A percentile compares a stretch with the other conserved stretches of the same genome.
Evolutionary conservation across 2,113 vertebrate species (phyloP).

Genomic region (Pluvialis apricaria): DNA sequence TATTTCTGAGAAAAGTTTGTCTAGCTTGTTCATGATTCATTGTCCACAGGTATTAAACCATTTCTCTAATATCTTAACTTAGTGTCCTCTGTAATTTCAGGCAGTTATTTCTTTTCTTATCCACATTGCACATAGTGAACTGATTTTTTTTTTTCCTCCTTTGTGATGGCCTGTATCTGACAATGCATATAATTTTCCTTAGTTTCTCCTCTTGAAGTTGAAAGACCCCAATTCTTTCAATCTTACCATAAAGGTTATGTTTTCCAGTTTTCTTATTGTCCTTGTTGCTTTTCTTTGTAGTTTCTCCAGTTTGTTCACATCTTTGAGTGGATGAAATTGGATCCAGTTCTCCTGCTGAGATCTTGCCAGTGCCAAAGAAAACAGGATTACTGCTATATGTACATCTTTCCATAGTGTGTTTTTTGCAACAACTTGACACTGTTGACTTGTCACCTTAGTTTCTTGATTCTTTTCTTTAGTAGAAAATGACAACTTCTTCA

Average conservation of each 20-base stretch:
- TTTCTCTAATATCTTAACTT: not conserved
- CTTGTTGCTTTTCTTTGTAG: not conserved
- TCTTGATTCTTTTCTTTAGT: not conserved
- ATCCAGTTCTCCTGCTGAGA: conserved; percentile 6
- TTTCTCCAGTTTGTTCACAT: not conserved
- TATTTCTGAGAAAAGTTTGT: not conserved
- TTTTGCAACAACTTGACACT: not conserved
- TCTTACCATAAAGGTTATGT: not conserved
- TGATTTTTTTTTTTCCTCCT: not conserved
- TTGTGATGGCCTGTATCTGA: not conserved
- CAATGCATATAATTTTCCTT: not conserved
- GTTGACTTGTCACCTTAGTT: not conserved
- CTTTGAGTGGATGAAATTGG: not conserved
- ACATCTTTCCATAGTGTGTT: not conserved
- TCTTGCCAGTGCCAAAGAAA: not conserved
- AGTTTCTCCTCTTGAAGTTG: not conserved
- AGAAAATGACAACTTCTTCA: not conserved
- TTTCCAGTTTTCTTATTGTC: not conserved
- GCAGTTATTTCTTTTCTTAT: not conserved
- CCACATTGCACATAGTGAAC: not conserved
- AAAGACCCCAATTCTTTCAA: not conserved
- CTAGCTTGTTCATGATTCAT: not conserved
- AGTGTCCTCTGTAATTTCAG: not conserved
- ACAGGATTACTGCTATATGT: not conserved
- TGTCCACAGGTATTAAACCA: not conserved